Base-by-base conservation (phyloP, 2,888 invertebrate species). In the Eupithecia centaureata region DNA sequence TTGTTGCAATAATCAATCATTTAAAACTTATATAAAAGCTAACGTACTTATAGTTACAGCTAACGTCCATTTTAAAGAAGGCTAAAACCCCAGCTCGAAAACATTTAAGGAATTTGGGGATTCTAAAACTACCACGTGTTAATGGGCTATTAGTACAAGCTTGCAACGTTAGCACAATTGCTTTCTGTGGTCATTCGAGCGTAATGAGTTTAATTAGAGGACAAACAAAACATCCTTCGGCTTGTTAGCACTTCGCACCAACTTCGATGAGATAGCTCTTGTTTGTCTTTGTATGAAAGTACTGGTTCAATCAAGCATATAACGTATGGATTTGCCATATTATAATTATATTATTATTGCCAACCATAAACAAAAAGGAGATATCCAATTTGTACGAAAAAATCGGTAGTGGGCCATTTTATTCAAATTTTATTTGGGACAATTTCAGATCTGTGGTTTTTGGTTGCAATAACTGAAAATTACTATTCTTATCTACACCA, bases 171-270 rank as follows among this genome's bases (percentile, higher is more conserved):
- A 25, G 30, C 47, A 56, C 64, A 56, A 74, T 71, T 61, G 67
- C 70, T 75, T 72, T 28, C 66, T 61, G 65, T 33, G 67, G 65
- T 65, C 60, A 68, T 73, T 70, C 42, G 15, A 65, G 58, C 60
- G 33, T 60, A 60, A 76, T 73, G 66, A 71, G 68, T 71, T 65
- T 73, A 78, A 77, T 73, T 79, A 70, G 65, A 72, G 64, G 66
- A 68, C 67, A 71, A 73, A 66, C 70, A 73, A 66, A 69, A 63
- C 65, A 47, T 47, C 3, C 22, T 18, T 42, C 18, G 18, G 42
- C 42, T 42, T 42, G 42, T 42, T 47, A 47, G 47, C 47, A 47
- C 12, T 47, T 47, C 22, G 10, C 22, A 22, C 22, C 3, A 22
- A 47, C 2, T 42, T 47, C 12, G 47, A 47, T 47, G 47, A 22